Percentiles rank a stretch among this genome's conserved stretches.
These are phyloP conservation scores for Choloepus hoffmanni DNA, from an alignment of 2,113 vertebrate genomes.

Conservation along the genomic window DNA sequence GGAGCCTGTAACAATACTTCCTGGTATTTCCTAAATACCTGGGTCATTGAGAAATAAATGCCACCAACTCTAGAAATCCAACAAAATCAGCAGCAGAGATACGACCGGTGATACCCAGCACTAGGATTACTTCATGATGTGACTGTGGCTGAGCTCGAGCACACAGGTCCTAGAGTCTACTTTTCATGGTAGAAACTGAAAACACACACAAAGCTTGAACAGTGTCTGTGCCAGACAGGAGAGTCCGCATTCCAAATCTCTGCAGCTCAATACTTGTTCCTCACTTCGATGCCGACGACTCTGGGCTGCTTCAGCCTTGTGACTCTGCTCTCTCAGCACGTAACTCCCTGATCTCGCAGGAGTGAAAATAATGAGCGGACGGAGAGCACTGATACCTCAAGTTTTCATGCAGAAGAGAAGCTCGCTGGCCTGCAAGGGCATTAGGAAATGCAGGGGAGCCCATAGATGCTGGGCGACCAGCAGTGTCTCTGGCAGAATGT, in stretches of 20 bases:
- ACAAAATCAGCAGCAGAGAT: neutral
- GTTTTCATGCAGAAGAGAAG: neutral
- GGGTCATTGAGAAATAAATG: neutral
- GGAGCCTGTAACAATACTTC: rapidly evolving
- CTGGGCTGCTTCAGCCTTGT: rapidly evolving
- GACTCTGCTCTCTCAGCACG: neutral
- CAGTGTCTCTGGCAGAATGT: too few relatives aligned
- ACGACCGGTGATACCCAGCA: too few relatives aligned
- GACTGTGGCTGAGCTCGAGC: neutral
- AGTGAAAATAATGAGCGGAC: neutral
- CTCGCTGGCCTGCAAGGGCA: neutral
- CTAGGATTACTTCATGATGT: rapidly evolving
- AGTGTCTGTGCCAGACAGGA: neutral
- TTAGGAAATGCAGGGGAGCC: neutral
- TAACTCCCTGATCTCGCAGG: neutral
- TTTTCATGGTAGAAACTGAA: neutral
- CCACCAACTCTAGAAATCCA: neutral
- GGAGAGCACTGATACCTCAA: neutral
- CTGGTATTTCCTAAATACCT: neutral
- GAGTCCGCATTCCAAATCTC: neutral
- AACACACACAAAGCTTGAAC: neutral
- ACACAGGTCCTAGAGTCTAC: neutral
- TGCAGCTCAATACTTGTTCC: neutral
- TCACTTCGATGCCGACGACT: neutral
- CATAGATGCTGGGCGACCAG: rapidly evolving